Conservation (phyloP, 2,797 vertebrate species). For the Tragopan temminckii region DNA sequence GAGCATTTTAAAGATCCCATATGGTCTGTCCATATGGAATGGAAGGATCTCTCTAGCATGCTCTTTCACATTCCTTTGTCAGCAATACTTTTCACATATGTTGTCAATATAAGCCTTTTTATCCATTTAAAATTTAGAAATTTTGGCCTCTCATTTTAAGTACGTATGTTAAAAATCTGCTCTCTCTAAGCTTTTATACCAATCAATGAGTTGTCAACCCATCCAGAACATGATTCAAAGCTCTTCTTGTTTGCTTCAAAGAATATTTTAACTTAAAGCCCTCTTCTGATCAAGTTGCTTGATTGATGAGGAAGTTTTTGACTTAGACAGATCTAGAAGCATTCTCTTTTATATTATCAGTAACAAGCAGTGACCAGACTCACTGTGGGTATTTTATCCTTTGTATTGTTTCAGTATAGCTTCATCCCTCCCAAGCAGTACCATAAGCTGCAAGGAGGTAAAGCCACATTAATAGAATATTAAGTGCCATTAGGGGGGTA, state of each 20-base stretch:
- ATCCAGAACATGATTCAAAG: not conserved
- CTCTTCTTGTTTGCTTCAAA: not conserved
- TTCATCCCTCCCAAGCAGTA: not conserved
- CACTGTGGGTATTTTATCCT: not conserved
- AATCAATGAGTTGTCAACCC: not conserved
- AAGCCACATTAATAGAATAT: not conserved
- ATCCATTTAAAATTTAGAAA: not conserved
- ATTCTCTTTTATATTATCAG: not conserved
- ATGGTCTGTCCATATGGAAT: not conserved
- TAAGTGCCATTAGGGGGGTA: not conserved
- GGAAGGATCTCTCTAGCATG: not conserved
- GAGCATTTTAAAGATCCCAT: not conserved
- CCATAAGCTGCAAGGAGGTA: not conserved
- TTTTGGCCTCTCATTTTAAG: not conserved
- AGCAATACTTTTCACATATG: not conserved
- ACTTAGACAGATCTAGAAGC: not conserved
- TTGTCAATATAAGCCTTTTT: not conserved
- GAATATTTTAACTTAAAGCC: not conserved
- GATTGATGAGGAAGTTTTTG: not conserved
- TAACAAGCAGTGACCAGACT: not conserved
- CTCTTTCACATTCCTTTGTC: not conserved
- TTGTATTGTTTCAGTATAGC: not conserved
- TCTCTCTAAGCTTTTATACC: not conserved
- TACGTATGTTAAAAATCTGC: not conserved
- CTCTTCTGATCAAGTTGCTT: not conserved